phyloP scores from a whole-genome alignment of 2,888 invertebrate species.

The Microctonus aethiopoides region DNA sequence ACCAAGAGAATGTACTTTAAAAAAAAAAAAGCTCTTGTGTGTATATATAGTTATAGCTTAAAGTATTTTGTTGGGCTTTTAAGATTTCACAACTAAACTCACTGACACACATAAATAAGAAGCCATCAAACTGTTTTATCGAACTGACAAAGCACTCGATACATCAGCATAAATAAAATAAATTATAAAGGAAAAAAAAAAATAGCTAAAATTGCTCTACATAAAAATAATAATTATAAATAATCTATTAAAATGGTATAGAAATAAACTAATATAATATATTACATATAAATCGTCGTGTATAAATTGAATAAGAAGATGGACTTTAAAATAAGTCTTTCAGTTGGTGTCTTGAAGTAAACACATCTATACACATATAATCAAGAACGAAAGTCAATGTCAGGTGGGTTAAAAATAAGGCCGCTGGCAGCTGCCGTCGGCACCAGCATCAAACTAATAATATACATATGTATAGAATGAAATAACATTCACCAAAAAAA shows the following conservation, averaged over 20 bases:
- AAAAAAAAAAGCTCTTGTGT: neutral
- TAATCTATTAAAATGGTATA: no score
- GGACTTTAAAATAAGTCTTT: neutral
- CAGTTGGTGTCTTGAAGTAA: neutral
- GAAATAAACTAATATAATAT: no score
- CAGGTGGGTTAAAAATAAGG: conserved; percentile 11
- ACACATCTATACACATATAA: neutral
- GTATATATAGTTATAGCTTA: no score
- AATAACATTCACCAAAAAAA: neutral
- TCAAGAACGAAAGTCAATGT: conserved; percentile 4
- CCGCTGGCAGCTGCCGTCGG: neutral
- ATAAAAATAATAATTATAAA: no score
- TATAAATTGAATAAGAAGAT: neutral
- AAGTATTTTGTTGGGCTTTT: conserved; percentile 11
- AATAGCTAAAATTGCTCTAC: no score
- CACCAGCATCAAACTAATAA: neutral
- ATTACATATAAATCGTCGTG: no score
- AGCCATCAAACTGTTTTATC: neutral
- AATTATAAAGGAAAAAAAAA: neutral
- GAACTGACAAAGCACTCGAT: neutral
- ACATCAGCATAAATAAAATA: neutral
- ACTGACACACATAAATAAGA: conserved; percentile 13
- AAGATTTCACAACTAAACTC: conserved; percentile 24
- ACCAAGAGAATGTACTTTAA: no score
- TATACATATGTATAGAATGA: neutral